Base-by-base conservation (phyloP, 2,797 vertebrate genomes). In the Alauda arvensis region DNA sequence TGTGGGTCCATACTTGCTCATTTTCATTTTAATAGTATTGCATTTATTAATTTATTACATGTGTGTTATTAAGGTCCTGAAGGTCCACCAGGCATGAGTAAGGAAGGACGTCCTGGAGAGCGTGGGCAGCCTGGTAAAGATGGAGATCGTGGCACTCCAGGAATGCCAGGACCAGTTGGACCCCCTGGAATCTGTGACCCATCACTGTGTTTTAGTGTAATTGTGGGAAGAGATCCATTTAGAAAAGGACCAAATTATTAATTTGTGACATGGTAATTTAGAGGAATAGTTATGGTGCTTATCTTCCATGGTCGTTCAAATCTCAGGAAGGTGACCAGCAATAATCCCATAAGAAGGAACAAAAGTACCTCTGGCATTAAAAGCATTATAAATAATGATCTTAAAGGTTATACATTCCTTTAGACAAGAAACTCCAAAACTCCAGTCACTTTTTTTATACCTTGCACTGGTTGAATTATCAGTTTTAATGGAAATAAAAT, bases 211-310 rank as follows among this genome's bases (percentile, higher is more conserved):
- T 99, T 99, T 67, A 97, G 98, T 90, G 97, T 97, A 69, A 97
- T 98, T 96, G 98, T 98, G 91, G 97, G 98, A 91, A 97, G 97
- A 96, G 98, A 98, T 97, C 97, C 98, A 71, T 99, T 98, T 95
- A 98, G 98, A 96, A 99, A 99, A 98, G 99, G 98, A 94, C 99
- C 99, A 94, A 99, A 98, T 96, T 99, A 99, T 98, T 99, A 98
- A 96, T 82, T 97, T 68, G 87, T 83, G 85, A 60, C 94, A 88
- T 40, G 75, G 57, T 74, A 61, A 31, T 74, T 93, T 90, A 93
- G 89, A 91, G 89, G 56, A 91, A 46, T 89, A 81, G 89, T 88
- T 92, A 66, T 82, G 96, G 96, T 97, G 96, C 96, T 97, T 96
- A 90, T 95, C 89, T 95, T 90, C 91, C 91, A 61, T 94, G 95